Evolutionary conservation across 1,140 invertebrate species (phyloP).

Genomic region (Asobara japonica): DNA sequence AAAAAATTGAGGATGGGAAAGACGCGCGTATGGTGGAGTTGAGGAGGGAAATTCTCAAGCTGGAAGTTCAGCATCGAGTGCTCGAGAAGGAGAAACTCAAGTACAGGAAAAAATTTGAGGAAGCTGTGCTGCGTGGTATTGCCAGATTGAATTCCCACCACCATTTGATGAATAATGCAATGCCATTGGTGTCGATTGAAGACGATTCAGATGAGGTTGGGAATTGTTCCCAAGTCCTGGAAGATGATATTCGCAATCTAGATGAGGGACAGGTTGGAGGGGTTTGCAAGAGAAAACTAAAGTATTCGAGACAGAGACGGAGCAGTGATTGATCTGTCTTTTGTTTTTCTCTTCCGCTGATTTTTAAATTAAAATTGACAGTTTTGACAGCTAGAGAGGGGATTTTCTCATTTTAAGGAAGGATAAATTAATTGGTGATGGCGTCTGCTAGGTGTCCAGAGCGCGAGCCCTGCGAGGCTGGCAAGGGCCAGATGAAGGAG

Average conservation of each 20-base stretch:
- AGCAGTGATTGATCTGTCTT: slow-evolving; percentile 1
- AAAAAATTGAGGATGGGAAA: slow-evolving; percentile 29
- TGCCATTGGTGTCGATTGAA: not conserved
- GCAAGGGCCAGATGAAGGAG: not conserved
- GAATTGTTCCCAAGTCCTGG: slow-evolving; percentile 4
- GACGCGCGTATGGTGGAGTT: slow-evolving; percentile 30
- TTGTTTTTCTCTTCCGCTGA: not conserved
- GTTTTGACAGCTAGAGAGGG: not conserved
- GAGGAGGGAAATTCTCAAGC: slow-evolving; percentile 27
- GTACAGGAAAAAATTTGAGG: slow-evolving; percentile 28
- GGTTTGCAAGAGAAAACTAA: not conserved
- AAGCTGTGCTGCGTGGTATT: not conserved
- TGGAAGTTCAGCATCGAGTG: slow-evolving; percentile 36
- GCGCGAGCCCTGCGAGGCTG: not conserved
- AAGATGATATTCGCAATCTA: not conserved
- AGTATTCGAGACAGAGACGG: not conserved
- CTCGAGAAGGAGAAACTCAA: slow-evolving; percentile 37
- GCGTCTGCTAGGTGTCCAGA: not conserved
- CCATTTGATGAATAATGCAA: slow-evolving; percentile 1
- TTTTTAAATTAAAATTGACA: too few species aligned
- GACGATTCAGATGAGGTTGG: not conserved
- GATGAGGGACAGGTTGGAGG: not conserved
- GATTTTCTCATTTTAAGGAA: not conserved
- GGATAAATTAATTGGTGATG: not conserved
- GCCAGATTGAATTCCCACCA: slow-evolving; percentile 11